Base-by-base conservation (phyloP, 2,113 vertebrate genomes). In the Tylochromis polylepis region DNA sequence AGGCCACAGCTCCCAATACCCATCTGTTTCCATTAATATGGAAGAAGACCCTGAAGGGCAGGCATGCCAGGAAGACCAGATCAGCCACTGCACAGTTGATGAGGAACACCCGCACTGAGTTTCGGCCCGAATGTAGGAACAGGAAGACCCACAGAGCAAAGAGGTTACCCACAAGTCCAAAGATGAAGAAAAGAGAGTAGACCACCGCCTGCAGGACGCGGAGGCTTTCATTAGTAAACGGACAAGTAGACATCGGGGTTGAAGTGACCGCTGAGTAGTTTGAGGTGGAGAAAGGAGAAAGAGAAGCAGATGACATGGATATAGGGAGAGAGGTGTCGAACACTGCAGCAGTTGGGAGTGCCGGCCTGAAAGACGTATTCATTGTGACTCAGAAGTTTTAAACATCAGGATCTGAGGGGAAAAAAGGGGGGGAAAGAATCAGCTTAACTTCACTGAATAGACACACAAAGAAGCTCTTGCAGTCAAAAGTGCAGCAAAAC, bases 11-110 rank as follows among this genome's bases (percentile, higher is more conserved):
- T 65, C 97, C 97, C 27, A 98, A 89, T 6, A 51, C 81, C 98
- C 98, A 98, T 2, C 6, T 79, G 92, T 98, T 96, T 24, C 95
- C 89, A 1, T 89, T 94, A 12, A 90, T 15, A 1, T 98, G 97
- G 51, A 97, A 97, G 87, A 96, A 79, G 85, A 98, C 95, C 85
- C 97, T 95, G 93, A 98, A 97, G 53, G 98, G 97, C 29, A 98
- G 96, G 7, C 97, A 98, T 20, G 96, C 96, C 82, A 98, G 96
- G 41, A 98, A 95, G 75, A 98, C 93, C 88, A 98, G 96, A 70
- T 98, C 98, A 36, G 97, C 97, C 81, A 97, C 84, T 0, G 97
- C 97, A 4, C 97, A 96, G 1, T 98, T 98, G 67, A 99, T 96
- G 88, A 99, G 95, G 84, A 98, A 97, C 84, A 98, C 95, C 56